Evolutionary conservation across 1,140 invertebrate genomes (phyloP), one percentile per base, ranked within the genome.

Genomic region (Elymnias hypermnestra): DNA sequence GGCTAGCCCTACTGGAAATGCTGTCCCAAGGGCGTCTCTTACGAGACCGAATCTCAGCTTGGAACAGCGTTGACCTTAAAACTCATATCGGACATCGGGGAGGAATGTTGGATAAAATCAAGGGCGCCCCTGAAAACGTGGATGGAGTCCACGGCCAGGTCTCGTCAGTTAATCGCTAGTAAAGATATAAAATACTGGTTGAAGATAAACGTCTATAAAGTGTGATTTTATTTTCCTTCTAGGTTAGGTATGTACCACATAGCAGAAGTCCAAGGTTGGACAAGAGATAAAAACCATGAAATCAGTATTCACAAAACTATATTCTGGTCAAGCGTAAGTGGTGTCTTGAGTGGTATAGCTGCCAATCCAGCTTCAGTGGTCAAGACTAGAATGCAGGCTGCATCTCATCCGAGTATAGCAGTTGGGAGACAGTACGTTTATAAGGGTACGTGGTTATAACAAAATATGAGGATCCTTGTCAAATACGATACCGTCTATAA

Each of bases 351-450:
- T 6, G 92, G 92, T 3, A 85, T 92, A 37, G 66, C 90, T 42
- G 93, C 90, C 6, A 96, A 94, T 78, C 95, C 95, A 0, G 89
- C 95, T 5, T 96, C 94, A 62, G 86, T 97, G 76, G 82, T 96
- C 3, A 96, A 97, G 84, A 96, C 93, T 90, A 96, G 78, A 72
- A 73, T 97, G 33, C 96, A 98, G 74, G 90, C 95, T 0, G 91
- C 93, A 43, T 89, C 92, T 1, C 90, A 92, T 3, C 86, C 89
- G 29, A 87, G 89, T 35, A 95, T 97, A 57, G 95, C 96, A 7
- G 96, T 98, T 0, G 96, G 96, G 0, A 90, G 92, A 83, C 97
- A 98, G 61, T 95, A 97, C 70, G 69, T 86, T 1, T 94, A 96
- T 73, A 82, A 74, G 45, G 75, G 76, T 83, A 33, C 6, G 19